phyloP scores from a whole-genome alignment of 1,140 invertebrate species.

The Drosophila nikananu region DNA sequence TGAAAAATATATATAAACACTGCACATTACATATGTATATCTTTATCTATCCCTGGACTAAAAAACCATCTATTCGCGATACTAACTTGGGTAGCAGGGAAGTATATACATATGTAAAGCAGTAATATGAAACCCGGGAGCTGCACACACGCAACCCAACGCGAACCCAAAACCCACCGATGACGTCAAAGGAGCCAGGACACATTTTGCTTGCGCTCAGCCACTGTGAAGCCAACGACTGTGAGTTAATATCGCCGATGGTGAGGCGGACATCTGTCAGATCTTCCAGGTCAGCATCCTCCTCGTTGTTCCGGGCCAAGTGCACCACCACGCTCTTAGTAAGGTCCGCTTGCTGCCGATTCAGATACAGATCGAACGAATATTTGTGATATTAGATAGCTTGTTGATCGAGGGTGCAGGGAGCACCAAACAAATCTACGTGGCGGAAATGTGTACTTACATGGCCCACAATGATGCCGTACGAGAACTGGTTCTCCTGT shows the following conservation, averaged over 20 bases:
- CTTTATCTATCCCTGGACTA: slow-evolving; percentile 1
- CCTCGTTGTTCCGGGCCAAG: slow-evolving; percentile 76
- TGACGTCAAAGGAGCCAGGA: slow-evolving; percentile 81
- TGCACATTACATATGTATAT: neutral
- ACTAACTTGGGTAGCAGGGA: neutral
- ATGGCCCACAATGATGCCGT: slow-evolving; percentile 79
- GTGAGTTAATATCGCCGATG: slow-evolving; percentile 69
- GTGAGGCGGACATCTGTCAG: slow-evolving; percentile 43
- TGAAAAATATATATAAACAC: neutral
- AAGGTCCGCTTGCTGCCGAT: slow-evolving; percentile 68
- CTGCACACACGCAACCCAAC: neutral
- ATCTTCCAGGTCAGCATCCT: slow-evolving; percentile 73
- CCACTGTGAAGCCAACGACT: slow-evolving; percentile 80
- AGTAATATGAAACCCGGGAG: neutral
- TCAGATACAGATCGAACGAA: neutral
- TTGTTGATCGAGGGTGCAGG: slow-evolving; percentile 9
- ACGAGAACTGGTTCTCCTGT: slow-evolving; percentile 74
- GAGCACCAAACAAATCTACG: slow-evolving; percentile 56
- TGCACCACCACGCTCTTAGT: slow-evolving; percentile 78
- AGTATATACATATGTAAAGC: neutral
- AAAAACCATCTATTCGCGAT: slow-evolving; percentile 5
- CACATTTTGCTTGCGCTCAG: slow-evolving; percentile 81
- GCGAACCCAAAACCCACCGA: slow-evolving; percentile 53
- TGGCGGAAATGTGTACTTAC: slow-evolving; percentile 64
- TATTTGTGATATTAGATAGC: neutral